Conservation (phyloP, 2,888 invertebrate genomes). For the Piscicola geometra region DNA sequence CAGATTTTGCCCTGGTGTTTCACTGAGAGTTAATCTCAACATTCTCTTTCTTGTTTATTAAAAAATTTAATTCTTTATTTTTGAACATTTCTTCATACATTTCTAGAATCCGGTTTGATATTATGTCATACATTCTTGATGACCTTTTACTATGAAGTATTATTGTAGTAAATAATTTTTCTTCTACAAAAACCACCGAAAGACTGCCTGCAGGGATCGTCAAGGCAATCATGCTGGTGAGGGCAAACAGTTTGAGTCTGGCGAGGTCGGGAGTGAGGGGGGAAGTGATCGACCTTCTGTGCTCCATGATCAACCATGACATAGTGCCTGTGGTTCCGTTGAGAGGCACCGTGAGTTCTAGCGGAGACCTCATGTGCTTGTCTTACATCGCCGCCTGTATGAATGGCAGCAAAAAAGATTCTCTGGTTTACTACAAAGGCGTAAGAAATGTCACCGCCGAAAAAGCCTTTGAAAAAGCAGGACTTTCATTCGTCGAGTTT, state of each 20-base stretch:
- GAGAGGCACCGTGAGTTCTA: constrained; percentile 46
- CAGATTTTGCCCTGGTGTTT: too few relatives aligned
- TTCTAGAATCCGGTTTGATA: too few relatives aligned
- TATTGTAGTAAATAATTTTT: neutral
- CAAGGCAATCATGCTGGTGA: constrained; percentile 45
- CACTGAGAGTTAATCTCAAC: too few relatives aligned
- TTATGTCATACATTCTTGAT: too few relatives aligned
- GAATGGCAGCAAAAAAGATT: constrained; percentile 42
- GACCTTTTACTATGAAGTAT: too few relatives aligned
- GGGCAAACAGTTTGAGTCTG: constrained; percentile 45
- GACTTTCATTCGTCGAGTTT: constrained; percentile 42
- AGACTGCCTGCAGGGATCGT: constrained; percentile 40
- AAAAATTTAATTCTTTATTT: too few relatives aligned
- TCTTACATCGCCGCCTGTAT: constrained; percentile 46
- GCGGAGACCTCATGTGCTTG: constrained; percentile 46
- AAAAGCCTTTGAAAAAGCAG: constrained; percentile 41
- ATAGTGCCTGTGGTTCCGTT: constrained; percentile 45
- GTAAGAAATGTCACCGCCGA: constrained; percentile 34
- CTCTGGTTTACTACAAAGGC: constrained; percentile 24
- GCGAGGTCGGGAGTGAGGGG: constrained; percentile 44
- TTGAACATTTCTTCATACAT: too few relatives aligned
- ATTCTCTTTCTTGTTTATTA: too few relatives aligned
- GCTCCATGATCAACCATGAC: constrained; percentile 44
- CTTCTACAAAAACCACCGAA: neutral
- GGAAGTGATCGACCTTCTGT: constrained; percentile 40